Evolutionary conservation across 2,888 invertebrate genomes (phyloP), one percentile per base, ranked within the genome.

Genomic region (Plebejus argus): DNA sequence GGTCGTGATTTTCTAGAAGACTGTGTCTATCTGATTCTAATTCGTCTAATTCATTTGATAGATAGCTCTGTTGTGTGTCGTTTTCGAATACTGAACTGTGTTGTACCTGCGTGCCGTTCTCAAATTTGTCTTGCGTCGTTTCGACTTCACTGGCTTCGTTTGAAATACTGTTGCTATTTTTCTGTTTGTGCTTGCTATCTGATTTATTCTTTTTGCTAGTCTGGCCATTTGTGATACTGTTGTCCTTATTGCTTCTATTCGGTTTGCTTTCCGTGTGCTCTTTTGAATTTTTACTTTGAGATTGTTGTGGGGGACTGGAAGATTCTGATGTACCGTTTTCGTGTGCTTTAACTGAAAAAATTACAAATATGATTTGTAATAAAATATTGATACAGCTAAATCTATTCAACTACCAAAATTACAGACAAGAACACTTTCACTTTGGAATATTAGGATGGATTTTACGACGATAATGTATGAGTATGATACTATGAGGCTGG

Each of bases 291-390:
- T 87, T 91, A 81, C 87, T 89, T 94, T 95, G 89, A 90, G 95
- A 86, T 90, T 94, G 90, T 84, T 83, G 85, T 81, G 90, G 91
- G 83, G 92, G 92, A 89, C 93, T 94, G 88, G 90, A 92, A 78
- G 91, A 91, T 90, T 92, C 92, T 91, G 94, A 91, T 86, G 91
- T 91, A 87, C 91, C 91, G 86, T 93, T 93, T 91, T 93, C 93
- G 91, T 94, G 93, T 93, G 91, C 91, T 86, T 92, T 92, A 85
- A 86, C 93, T 94, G 89, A 88, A 88, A 23, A 7, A 77, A 28
- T 74, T 49, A 18, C 7, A n/a, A 15, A n/a, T 35, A 82, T 20
- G 28, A 53, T 18, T 53, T 45, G 45, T 45, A 45, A 53, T 45
- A 45, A 53, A 53, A 53, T 53, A 18, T 18, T 53, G 4, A 12